Conservation (phyloP, 2,797 vertebrate genomes). For the Lophotriccus pileatus region DNA sequence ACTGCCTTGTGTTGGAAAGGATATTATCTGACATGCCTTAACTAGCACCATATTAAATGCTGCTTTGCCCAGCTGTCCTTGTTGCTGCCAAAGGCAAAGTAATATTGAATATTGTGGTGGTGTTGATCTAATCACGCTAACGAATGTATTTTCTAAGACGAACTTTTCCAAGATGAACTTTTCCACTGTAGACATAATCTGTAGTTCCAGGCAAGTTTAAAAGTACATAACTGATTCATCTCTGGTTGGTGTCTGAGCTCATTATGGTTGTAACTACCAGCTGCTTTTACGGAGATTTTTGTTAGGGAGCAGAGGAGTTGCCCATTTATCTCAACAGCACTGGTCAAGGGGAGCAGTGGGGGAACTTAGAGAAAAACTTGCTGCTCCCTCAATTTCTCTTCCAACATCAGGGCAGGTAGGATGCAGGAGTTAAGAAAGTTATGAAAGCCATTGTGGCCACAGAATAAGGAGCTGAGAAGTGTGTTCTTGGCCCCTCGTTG, state of each 20-base stretch:
- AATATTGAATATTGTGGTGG: constrained; percentile 15
- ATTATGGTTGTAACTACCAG: background rate
- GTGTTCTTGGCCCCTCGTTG: background rate
- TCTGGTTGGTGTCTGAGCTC: background rate
- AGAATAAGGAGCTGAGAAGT: background rate
- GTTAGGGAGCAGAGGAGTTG: background rate
- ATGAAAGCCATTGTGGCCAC: background rate
- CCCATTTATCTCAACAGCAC: background rate
- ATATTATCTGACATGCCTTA: constrained; percentile 12
- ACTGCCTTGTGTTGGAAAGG: background rate
- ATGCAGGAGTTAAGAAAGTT: background rate
- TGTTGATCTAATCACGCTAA: constrained; percentile 49
- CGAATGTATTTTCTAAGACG: background rate
- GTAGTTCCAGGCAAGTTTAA: constrained; percentile 13
- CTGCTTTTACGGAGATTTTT: background rate
- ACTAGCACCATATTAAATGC: background rate
- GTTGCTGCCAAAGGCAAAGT: constrained; percentile 46
- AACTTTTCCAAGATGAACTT: constrained; percentile 44
- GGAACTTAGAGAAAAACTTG: background rate
- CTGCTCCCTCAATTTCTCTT: background rate
- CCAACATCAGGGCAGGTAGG: background rate
- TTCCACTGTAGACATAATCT: constrained; percentile 5
- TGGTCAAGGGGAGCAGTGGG: background rate
- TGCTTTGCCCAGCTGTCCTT: constrained; percentile 55
- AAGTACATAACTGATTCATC: background rate